A percentile compares a stretch with the other conserved stretches of the same genome.
phyloP scores from a whole-genome alignment of 1,140 invertebrate species.

The Pantala flavescens region DNA sequence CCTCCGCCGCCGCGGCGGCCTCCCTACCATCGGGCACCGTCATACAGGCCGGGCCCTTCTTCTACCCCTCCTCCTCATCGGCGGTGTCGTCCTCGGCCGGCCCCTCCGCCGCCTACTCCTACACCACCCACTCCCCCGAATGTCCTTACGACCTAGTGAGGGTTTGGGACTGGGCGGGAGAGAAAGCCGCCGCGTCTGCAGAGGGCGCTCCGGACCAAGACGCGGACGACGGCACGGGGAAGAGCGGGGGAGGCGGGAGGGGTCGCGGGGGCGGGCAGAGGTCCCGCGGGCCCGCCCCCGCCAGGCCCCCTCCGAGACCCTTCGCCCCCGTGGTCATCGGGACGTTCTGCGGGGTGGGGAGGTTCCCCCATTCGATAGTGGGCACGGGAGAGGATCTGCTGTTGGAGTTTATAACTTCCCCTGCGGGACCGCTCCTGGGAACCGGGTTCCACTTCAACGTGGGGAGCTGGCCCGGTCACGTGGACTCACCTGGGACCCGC shows the following conservation, averaged over 20 bases:
- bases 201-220: constrained; percentile 30
- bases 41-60: neutral
- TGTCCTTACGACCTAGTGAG: constrained; percentile 85
- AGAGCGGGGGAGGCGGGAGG: neutral
- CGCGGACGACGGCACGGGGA: constrained; percentile 64
- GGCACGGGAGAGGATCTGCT: constrained; percentile 80
- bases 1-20: neutral
- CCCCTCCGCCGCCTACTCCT: neutral
- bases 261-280: neutral
- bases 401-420: constrained; percentile 82
- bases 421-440: constrained; percentile 75
- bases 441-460: constrained; percentile 90
- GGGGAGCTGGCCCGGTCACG: constrained; percentile 82
- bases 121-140: constrained; percentile 46
- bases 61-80: neutral
- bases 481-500: constrained; percentile 66
- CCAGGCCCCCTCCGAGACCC: neutral
- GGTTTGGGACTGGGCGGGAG: constrained; percentile 88
- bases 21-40: constrained; percentile 4
- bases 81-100: neutral
- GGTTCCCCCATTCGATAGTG: constrained; percentile 88
- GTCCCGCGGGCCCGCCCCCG: neutral
- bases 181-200: constrained; percentile 47
- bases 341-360: constrained; percentile 86
- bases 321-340: constrained; percentile 50